These are phyloP conservation scores for Parnassius smintheus DNA, from an alignment of 2,888 invertebrate genomes.

Conservation along the genomic window DNA sequence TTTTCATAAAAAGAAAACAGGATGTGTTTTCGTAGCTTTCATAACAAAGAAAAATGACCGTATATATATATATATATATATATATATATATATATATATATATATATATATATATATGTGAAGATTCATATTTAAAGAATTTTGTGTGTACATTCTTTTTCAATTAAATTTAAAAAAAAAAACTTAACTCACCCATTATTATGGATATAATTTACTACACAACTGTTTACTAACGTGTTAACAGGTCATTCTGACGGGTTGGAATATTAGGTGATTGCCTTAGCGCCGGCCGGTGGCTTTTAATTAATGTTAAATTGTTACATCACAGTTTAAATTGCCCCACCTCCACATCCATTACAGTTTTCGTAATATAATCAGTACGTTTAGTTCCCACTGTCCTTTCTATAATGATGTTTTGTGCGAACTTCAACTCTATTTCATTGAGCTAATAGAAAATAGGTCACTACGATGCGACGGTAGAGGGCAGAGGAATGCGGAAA, in stretches of 20 bases:
- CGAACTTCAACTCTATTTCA: constrained; percentile 17
- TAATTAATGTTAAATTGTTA: constrained; percentile 41
- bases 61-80: too few relatives aligned
- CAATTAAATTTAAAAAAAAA: background rate
- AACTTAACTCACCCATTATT: constrained; percentile 13
- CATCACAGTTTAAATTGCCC: constrained; percentile 36
- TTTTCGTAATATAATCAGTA: too few relatives aligned
- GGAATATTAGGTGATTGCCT: constrained; percentile 6
- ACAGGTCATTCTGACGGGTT: constrained; percentile 19
- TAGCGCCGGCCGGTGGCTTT: constrained; percentile 20
- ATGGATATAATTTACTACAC: background rate
- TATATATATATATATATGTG: too few relatives aligned
- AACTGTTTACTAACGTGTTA: constrained; percentile 5
- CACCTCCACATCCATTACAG: constrained; percentile 15
- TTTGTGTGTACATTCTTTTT: background rate
- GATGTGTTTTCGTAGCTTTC: too few relatives aligned
- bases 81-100: too few relatives aligned
- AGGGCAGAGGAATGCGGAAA: too few relatives aligned
- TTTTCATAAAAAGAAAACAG: too few relatives aligned
- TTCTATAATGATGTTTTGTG: background rate
- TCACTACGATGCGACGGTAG: too few relatives aligned
- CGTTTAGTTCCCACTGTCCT: constrained; percentile 1
- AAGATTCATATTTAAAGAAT: background rate
- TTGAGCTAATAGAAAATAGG: background rate
- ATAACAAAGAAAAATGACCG: too few relatives aligned